Conservation (phyloP, 2,797 vertebrate genomes). For the Lacerta bilineata region DNA sequence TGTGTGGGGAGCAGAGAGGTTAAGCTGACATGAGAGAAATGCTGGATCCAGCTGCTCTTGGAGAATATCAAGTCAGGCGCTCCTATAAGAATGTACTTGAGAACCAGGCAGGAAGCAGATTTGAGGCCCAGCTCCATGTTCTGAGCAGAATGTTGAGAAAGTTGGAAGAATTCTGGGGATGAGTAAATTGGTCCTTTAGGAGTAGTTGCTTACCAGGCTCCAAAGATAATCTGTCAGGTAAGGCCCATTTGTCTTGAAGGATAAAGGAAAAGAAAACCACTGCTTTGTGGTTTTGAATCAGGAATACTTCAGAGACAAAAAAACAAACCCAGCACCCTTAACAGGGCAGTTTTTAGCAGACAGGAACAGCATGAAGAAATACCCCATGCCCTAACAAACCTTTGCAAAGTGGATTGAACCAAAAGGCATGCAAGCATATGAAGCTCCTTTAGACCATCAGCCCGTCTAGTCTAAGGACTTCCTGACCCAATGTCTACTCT, state of each 20-base stretch:
- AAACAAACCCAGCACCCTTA: background rate
- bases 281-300: background rate
- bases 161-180: background rate
- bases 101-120: background rate
- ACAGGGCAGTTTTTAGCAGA: background rate
- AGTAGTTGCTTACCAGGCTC: background rate
- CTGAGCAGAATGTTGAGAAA: background rate
- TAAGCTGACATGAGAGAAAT: background rate
- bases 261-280: background rate
- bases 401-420: constrained; percentile 4
- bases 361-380: background rate
- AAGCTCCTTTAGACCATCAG: background rate
- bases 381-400: background rate
- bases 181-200: background rate
- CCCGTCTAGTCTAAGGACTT: background rate
- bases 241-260: background rate
- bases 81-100: background rate
- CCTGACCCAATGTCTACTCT: background rate
- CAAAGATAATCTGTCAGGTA: background rate
- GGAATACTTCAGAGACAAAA: background rate
- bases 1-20: background rate
- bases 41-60: background rate
- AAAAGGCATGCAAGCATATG: background rate
- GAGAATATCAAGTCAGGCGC: background rate
- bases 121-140: background rate